Percentiles rank a stretch among this genome's conserved stretches.
Conservation (phyloP, 2,888 invertebrate species). For the Xiphydria camelus region DNA sequence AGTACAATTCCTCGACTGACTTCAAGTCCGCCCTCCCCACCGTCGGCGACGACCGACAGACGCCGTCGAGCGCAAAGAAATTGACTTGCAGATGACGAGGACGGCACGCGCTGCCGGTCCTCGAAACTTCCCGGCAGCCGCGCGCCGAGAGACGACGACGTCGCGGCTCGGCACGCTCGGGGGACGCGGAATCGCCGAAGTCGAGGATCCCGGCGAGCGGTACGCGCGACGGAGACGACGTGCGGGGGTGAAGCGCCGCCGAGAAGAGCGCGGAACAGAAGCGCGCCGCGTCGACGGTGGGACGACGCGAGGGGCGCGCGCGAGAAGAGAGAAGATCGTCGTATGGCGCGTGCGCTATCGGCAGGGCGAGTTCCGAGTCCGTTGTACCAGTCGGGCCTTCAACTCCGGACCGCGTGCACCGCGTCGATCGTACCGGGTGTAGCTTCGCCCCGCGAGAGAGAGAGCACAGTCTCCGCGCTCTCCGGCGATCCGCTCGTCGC, state of each 20-base stretch:
- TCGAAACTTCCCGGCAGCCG: constrained; percentile 24
- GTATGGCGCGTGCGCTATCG: constrained; percentile 31
- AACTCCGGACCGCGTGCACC: constrained; percentile 52
- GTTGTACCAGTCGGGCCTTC: constrained; percentile 52
- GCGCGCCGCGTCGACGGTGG: constrained; percentile 16
- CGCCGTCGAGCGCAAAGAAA: too few species aligned
- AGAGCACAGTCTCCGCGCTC: too few species aligned
- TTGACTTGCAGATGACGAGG: too few species aligned
- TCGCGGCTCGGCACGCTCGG: not conserved
- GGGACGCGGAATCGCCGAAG: too few species aligned
- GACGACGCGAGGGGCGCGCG: constrained; percentile 7
- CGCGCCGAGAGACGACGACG: too few species aligned
- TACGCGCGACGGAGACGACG: not conserved
- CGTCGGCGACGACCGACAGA: too few species aligned
- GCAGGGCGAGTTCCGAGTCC: constrained; percentile 15
- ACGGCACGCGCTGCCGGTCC: too few species aligned
- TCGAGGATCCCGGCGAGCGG: not conserved
- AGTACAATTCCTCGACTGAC: too few species aligned
- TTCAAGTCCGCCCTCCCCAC: too few species aligned
- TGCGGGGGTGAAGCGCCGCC: not conserved
- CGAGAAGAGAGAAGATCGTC: constrained; percentile 15
- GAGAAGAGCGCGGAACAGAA: not conserved
- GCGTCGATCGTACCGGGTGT: constrained; percentile 17
- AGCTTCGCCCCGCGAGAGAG: not conserved
- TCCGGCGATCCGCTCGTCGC: too few species aligned